Percentiles rank a stretch among this genome's conserved stretches.
Conservation (phyloP, 2,113 vertebrate species). For the Turdus rufiventris region DNA sequence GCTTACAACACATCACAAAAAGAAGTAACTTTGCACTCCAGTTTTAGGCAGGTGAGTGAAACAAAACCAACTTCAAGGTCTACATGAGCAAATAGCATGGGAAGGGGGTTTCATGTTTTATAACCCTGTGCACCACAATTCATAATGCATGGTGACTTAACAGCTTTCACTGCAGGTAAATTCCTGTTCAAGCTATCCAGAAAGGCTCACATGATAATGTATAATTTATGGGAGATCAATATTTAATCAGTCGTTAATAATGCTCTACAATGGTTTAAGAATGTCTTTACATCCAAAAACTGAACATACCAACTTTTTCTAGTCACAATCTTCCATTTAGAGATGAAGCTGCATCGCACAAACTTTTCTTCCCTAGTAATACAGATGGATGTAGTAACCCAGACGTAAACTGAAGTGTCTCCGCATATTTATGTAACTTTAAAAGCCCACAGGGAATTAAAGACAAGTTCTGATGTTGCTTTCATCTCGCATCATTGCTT, state of each 20-base stretch:
- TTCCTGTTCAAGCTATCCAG: conserved; percentile 2
- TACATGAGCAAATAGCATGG: not conserved
- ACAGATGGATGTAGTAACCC: not conserved
- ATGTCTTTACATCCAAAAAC: not conserved
- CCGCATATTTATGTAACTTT: not conserved
- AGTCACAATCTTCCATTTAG: not conserved
- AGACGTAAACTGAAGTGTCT: not conserved
- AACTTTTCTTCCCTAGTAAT: not conserved
- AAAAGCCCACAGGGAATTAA: not conserved
- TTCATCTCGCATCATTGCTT: not conserved
- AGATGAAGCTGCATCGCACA: not conserved
- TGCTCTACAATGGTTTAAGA: not conserved
- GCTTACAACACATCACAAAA: not conserved
- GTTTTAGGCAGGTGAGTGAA: not conserved
- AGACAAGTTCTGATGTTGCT: not conserved
- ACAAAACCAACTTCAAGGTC: not conserved
- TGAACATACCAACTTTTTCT: not conserved
- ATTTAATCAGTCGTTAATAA: conserved; percentile 44
- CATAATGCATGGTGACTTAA: not conserved
- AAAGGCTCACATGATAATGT: conserved; percentile 2
- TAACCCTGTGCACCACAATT: not conserved
- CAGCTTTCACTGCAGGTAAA: conserved; percentile 8
- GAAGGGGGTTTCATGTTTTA: not conserved
- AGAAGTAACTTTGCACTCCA: not conserved
- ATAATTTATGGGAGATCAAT: conserved; percentile 58